These are phyloP conservation scores for Orbicella faveolata DNA, from an alignment of 64 coral and sea anemone species.

Conservation along the genomic window DNA sequence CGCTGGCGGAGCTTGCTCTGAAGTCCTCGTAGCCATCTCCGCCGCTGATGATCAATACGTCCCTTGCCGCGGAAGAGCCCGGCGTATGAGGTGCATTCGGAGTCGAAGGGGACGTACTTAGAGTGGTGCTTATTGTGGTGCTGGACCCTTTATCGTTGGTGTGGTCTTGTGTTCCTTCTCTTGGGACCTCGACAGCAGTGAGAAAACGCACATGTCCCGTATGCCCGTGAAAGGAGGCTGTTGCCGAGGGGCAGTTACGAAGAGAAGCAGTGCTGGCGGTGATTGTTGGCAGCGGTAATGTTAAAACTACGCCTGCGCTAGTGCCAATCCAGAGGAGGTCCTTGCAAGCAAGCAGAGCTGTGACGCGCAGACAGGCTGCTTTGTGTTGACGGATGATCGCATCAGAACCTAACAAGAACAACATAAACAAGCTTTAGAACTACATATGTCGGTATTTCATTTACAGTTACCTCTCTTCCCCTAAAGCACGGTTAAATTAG, in stretches of 20 bases:
- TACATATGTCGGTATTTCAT: background rate
- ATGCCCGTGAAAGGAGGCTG: constrained; percentile 94
- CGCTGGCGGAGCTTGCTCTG: constrained; percentile 87
- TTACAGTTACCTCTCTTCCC: background rate
- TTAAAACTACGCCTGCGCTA: constrained; percentile 97
- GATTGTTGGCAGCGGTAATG: constrained; percentile 94
- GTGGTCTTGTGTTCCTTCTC: constrained; percentile 59
- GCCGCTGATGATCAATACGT: constrained; percentile 96
- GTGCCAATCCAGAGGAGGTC: constrained; percentile 99
- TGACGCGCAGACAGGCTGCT: constrained; percentile 91
- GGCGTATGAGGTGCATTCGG: constrained; percentile 37
- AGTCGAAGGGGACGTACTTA: constrained; percentile 27
- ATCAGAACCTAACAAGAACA: constrained; percentile 77
- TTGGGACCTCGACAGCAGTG: constrained; percentile 89
- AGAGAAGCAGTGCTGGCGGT: constrained; percentile 90
- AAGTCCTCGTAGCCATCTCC: constrained; percentile 99
- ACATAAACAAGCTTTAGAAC: background rate
- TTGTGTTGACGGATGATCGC: constrained; percentile 99
- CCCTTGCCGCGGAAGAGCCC: constrained; percentile 15
- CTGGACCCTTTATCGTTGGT: constrained; percentile 69
- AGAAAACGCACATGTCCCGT: constrained; percentile 98
- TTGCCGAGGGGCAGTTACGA: constrained; percentile 81
- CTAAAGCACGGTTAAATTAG: no score
- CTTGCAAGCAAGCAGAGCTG: constrained; percentile 90
- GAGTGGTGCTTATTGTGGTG: constrained; percentile 39